These are phyloP conservation scores for Nanorana parkeri DNA, from an alignment of 2,113 vertebrate species.

Conservation along the genomic window DNA sequence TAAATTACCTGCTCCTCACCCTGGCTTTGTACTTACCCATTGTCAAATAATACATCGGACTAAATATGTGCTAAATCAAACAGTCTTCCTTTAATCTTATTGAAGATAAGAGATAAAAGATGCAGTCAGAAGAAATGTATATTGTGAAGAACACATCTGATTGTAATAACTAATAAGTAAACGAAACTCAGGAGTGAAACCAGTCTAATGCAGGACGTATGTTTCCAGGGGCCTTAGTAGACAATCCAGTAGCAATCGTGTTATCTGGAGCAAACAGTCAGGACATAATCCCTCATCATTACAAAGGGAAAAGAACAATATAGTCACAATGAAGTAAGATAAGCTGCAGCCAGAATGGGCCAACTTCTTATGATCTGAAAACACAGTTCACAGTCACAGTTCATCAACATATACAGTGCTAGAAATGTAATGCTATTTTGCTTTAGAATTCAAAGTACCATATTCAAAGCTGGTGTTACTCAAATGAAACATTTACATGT, in stretches of 20 bases:
- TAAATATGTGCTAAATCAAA: not conserved
- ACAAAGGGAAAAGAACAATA: constrained; percentile 57
- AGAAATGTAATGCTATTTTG: too few relatives aligned
- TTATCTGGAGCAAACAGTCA: constrained; percentile 47
- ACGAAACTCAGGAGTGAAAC: constrained; percentile 43
- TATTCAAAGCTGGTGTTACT: too few relatives aligned
- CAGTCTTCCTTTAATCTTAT: constrained; percentile 26
- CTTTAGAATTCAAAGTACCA: too few relatives aligned
- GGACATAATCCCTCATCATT: constrained; percentile 45
- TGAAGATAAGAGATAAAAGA: constrained; percentile 1
- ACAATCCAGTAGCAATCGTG: constrained; percentile 49
- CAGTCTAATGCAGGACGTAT: not conserved
- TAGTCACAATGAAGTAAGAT: not conserved
- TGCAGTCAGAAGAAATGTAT: not conserved
- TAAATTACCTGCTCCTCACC: not conserved
- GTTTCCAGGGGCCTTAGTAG: constrained; percentile 16
- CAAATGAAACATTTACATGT: too few relatives aligned
- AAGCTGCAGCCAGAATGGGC: constrained; percentile 17
- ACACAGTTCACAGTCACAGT: too few relatives aligned
- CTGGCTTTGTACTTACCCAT: not conserved
- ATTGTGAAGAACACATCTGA: not conserved
- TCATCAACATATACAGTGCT: too few relatives aligned
- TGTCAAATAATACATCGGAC: not conserved
- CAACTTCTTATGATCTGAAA: not conserved
- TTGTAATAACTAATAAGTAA: constrained; percentile 27